These are phyloP conservation scores for Carassius gibelio DNA, from an alignment of 2,113 vertebrate genomes.

Conservation along the genomic window DNA sequence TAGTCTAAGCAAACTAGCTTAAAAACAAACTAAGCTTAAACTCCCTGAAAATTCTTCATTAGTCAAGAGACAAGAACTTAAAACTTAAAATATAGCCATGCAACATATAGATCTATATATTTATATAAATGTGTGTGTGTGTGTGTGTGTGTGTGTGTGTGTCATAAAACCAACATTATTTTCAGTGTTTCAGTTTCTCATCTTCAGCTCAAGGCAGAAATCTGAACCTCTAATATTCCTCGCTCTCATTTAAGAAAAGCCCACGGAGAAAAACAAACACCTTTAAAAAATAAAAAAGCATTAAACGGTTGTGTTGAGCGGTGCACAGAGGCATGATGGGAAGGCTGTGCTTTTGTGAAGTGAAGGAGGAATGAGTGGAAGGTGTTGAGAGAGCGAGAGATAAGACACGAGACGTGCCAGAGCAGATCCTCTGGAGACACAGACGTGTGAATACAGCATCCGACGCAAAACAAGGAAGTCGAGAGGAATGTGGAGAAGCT, in stretches of 20 bases:
- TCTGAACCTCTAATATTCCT: neutral
- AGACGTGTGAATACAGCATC: neutral
- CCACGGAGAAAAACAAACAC: neutral
- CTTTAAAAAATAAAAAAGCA: neutral
- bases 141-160: too few relatives aligned
- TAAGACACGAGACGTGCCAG: constrained; percentile 16
- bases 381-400: constrained; percentile 25
- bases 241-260: neutral
- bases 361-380: constrained; percentile 30
- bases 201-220: neutral
- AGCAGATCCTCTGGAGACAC: constrained; percentile 20
- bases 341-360: neutral
- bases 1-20: too few relatives aligned
- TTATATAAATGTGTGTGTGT: too few relatives aligned
- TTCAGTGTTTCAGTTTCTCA: neutral
- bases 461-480: neutral
- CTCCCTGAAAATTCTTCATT: too few relatives aligned
- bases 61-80: too few relatives aligned
- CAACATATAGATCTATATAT: too few relatives aligned
- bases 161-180: neutral
- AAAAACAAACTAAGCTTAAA: too few relatives aligned
- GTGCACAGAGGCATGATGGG: constrained; percentile 27
- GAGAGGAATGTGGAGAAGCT: too few relatives aligned
- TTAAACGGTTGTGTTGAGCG: neutral
- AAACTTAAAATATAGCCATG: too few relatives aligned